Base-by-base conservation (phyloP, 2,797 vertebrate species). In the Pelodytes ibericus region DNA sequence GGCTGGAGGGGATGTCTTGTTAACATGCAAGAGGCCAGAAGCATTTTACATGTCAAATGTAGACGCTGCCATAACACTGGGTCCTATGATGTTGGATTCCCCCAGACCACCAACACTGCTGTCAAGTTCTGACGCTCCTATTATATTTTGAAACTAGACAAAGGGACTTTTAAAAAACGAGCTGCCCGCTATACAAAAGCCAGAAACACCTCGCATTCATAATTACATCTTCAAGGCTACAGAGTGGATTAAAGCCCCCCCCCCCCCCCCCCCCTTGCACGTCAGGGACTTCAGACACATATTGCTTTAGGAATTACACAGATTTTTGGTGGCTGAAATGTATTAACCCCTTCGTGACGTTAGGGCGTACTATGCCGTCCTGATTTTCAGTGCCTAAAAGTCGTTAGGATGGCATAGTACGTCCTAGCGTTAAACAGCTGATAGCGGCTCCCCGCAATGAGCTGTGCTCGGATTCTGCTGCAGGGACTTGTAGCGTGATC, bases 1-100 rank as follows among this genome's bases (percentile, higher is more conserved):
- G 70, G 69, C 36, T 68, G 56, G 30, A 41, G 56, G 41, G n/a
- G 57, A 63, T 60, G 75, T 68, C 62, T 67, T 78, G 62, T 72
- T 78, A 62, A 49, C 36, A 25, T 72, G 26, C 22, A n/a, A 26
- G 26, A 63, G 63, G 64, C 71, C 58, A 73, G 63, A 51, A 47
- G 4, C 29, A 73, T 73, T 78, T 73, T 68, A 71, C 64, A 57
- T 41, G 44, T 73, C 67, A 64, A 20, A 58, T 44, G 49, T 20
- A 63, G 47, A 57, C 47, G 66, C 66, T 70, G 65, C 74, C 20
- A 53, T 69, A 63, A 44, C 39, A 26, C 53, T 26, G 39, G 41
- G 25, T 30, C 36, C 26, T 53, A 25, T 16, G 15, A 65, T 11
- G 24, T 24, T 18, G 39, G 20, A 30, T 61, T 53, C 27, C 10